Base-by-base conservation (phyloP, 2,888 invertebrate genomes). In the Ormyrus labotus region DNA sequence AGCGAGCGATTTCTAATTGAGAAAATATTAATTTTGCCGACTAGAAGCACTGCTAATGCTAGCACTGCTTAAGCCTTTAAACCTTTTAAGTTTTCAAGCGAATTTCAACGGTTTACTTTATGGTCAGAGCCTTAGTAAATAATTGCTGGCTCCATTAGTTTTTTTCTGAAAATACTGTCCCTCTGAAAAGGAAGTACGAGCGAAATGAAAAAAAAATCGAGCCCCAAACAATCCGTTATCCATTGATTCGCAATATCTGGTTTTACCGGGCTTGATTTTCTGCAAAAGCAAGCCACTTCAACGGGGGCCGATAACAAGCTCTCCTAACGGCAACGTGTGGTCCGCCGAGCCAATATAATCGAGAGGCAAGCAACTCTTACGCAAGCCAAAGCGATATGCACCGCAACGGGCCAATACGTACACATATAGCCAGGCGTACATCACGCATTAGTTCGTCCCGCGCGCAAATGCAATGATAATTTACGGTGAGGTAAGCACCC, bases 401-500 rank as follows among this genome's bases (percentile, higher is more conserved):
- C 69, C 71, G 55, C 63, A 65, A 63, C 13, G n/a, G 8, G 6
- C 6, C 34, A 8, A 60, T 72, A 63, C 67, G 58, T 57, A 47
- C 47, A 60, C 34, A 50, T 65, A 19, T 50, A 57, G 0, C 9
- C 60, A 19, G 60, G 60, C 51, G 63, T 69, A 68, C 73, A 72
- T 74, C 73, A 63, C 64, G 69, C 73, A 74, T 81, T 77, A 78
- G 69, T 65, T 67, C 65, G 71, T 51, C 45, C 57, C 50, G n/a
- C 13, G 73, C 53, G 64, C 65, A 60, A 81, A 77, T 58, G 70
- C 74, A 78, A 81, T 74, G 78, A 74, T 78, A 74, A 81, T 81
- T 78, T 81, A 78, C 65, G 78, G 70, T 34, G 69, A 65, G 64
- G 58, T 63, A 68, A 72, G 76, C 72, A 77, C 13, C 65, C 65